Percentiles rank a stretch among this genome's conserved stretches.
Evolutionary conservation across 2,797 vertebrate genomes (phyloP).

Genomic region (Spinus pinus): DNA sequence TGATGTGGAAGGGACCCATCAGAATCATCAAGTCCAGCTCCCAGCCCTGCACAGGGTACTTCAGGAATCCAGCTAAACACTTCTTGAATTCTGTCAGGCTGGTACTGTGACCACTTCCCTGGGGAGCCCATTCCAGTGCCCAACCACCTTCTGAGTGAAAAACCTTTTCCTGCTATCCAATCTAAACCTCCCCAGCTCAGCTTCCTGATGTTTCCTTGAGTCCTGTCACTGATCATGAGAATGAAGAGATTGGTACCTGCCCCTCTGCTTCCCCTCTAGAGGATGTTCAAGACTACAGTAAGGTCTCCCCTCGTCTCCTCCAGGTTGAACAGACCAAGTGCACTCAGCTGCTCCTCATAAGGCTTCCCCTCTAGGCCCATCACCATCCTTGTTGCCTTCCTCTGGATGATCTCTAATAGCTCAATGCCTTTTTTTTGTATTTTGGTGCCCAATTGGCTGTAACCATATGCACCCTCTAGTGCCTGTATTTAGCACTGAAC

Average conservation of each 20-base stretch:
- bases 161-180: neutral
- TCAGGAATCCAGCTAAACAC: neutral
- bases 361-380: neutral
- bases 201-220: neutral
- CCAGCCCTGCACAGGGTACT: rapidly evolving
- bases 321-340: neutral
- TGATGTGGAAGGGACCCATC: neutral
- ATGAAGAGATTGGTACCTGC: neutral
- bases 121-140: neutral
- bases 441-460: neutral
- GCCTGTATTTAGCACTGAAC: neutral
- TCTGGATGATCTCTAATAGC: neutral
- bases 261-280: rapidly evolving
- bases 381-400: neutral
- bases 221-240: neutral
- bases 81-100: neutral
- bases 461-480: neutral
- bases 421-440: neutral
- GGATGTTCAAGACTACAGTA: neutral
- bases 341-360: neutral
- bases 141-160: neutral
- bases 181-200: neutral
- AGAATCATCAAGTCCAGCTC: neutral
- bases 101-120: neutral
- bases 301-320: neutral